Conservation (phyloP, 2,113 vertebrate species). For the Gymnarchus niloticus region DNA sequence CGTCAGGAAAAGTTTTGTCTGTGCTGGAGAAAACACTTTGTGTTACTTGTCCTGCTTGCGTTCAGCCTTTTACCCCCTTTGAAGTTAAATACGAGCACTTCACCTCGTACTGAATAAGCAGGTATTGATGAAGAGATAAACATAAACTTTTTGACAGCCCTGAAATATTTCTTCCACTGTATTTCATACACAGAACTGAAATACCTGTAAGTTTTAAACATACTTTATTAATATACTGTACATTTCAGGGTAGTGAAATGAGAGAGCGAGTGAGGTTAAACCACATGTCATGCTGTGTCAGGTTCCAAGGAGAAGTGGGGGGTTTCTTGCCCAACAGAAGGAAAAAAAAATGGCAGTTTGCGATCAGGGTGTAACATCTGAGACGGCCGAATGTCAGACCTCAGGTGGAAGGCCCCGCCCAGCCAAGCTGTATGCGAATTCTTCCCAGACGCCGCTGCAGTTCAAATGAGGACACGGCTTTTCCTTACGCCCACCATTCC, state of each 20-base stretch:
- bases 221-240: neutral
- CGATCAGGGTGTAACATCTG: neutral
- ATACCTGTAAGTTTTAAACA: neutral
- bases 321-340: neutral
- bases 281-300: neutral
- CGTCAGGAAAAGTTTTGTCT: neutral
- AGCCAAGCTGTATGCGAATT: constrained; percentile 45
- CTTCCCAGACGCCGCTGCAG: constrained; percentile 52
- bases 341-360: neutral
- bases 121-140: neutral
- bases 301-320: neutral
- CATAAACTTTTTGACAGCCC: too few species aligned
- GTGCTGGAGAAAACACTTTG: neutral
- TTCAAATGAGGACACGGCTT: constrained; percentile 63
- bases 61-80: neutral
- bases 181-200: too few species aligned
- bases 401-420: constrained; percentile 21
- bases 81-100: neutral
- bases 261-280: neutral
- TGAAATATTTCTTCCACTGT: too few species aligned
- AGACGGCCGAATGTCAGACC: neutral
- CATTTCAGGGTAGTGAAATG: neutral
- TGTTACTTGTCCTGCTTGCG: neutral
- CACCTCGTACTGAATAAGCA: neutral
- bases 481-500: constrained; percentile 50